Base-by-base conservation (phyloP, 2,888 invertebrate genomes). In the Watsonalla cultraria region DNA sequence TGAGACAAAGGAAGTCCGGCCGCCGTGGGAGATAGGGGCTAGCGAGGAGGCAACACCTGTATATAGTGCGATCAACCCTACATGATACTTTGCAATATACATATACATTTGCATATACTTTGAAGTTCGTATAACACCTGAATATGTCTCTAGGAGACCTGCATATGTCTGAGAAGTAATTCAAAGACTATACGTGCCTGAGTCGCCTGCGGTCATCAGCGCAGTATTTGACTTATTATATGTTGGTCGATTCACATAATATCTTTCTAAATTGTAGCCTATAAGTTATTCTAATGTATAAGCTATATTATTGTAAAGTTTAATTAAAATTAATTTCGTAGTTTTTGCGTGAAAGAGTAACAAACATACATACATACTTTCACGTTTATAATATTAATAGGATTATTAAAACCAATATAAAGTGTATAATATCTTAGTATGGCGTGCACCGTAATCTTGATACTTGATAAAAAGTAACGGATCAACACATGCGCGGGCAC, bases 391-490 rank as follows among this genome's bases (percentile, higher is more conserved):
- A 24, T 24, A 24, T 24, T 24, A 2, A 4, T 24, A 2, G 4
- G 24, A 4, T 24, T 24, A 24, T n/a, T n/a, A n/a, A n/a, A n/a
- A n/a, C n/a, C n/a, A 8, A 39, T 39, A 42, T 11, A 11, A 11
- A 11, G 5, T 11, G 0, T 42, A 5, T 42, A 8, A 42, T 49
- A 5, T 37, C 7, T 37, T 48, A 34, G 14, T 14, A 6, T 58
- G 54, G 50, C 62, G 59, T 49, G 39, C 45, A 42, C 61, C 53
- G 45, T 59, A 54, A 58, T 59, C 66, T 68, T 64, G 68, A 67
- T 78, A 80, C 76, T 75, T 74, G 73, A 74, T 75, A 79, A 73
- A 64, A 76, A 76, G 74, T 71, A 74, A 74, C 67, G 66, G 68
- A 70, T 70, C 71, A 68, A 70, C 66, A 74, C 72, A 72, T 75